These are phyloP conservation scores for Enteromius afrohamiltoni DNA, from an alignment of 2,797 vertebrate genomes.

Conservation along the genomic window DNA sequence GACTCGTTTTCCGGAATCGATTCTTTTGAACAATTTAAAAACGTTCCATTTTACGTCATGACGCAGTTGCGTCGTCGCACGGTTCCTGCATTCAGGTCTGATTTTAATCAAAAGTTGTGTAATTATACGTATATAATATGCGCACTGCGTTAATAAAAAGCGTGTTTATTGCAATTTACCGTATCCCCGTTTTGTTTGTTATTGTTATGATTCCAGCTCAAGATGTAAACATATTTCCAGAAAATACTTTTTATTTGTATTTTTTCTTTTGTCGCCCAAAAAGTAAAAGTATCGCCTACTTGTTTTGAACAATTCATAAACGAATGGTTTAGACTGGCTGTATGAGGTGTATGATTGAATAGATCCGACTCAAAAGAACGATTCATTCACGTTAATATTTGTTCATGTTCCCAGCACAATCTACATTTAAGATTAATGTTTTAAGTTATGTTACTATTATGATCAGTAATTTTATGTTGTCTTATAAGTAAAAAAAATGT, in stretches of 20 bases:
- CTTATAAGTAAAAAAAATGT: not conserved
- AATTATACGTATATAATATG: not conserved
- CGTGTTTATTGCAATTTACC: not conserved
- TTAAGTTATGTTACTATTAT: not conserved
- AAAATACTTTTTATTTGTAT: not conserved
- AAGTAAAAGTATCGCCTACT: not conserved
- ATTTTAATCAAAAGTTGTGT: not conserved
- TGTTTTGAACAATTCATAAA: not conserved
- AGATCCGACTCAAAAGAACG: constrained; percentile 1
- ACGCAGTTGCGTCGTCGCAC: not conserved
- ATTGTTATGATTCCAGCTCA: not conserved
- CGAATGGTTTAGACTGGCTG: not conserved
- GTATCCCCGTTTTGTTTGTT: not conserved
- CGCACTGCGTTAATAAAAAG: not conserved
- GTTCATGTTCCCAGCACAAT: not conserved
- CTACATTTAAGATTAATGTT: not conserved
- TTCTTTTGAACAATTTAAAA: constrained; percentile 9
- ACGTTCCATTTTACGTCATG: not conserved
- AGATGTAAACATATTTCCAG: not conserved
- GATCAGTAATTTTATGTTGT: not conserved
- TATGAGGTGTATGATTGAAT: not conserved
- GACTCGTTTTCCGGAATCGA: not conserved
- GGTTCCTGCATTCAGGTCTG: not conserved
- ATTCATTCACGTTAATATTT: not conserved
- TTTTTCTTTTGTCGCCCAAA: not conserved